These are phyloP conservation scores for Machimus atricapillus DNA, from an alignment of 2,888 invertebrate genomes.

Conservation along the genomic window DNA sequence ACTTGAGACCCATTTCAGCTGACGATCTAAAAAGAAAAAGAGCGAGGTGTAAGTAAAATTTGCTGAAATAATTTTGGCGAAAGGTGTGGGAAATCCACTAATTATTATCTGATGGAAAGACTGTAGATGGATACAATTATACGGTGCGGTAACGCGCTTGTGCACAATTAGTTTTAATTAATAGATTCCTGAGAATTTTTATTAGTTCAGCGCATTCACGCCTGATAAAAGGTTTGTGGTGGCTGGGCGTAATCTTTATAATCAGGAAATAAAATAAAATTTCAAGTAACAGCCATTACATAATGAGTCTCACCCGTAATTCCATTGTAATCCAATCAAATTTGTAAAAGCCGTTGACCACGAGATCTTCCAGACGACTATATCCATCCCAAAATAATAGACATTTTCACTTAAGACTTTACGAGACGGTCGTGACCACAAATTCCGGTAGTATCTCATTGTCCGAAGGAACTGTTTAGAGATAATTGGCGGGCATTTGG, in stretches of 20 bases:
- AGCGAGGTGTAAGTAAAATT: not conserved
- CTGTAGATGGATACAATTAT: not conserved
- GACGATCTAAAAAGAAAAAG: conserved; percentile 42
- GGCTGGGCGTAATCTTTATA: not conserved
- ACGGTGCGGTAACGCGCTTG: not conserved
- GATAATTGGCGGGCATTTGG: not conserved
- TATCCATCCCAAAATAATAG: not conserved
- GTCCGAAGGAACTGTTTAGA: not conserved
- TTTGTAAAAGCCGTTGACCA: not conserved
- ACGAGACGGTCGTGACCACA: not conserved
- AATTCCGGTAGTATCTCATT: conserved; percentile 7
- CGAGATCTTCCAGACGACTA: not conserved
- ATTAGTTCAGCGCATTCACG: not conserved
- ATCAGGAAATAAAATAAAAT: not conserved
- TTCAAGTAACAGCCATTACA: not conserved
- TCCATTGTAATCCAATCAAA: not conserved
- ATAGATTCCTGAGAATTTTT: not conserved
- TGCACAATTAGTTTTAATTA: not conserved
- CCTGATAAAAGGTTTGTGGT: not conserved
- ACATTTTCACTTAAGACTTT: not conserved
- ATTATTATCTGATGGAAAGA: not conserved
- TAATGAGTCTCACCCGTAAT: not conserved
- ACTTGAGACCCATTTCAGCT: conserved; percentile 40
- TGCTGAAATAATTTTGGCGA: not conserved
- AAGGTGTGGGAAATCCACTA: conserved; percentile 16